Evolutionary conservation across 2,888 invertebrate genomes (phyloP).

Genomic region (Cosmorhoe ocellata): DNA sequence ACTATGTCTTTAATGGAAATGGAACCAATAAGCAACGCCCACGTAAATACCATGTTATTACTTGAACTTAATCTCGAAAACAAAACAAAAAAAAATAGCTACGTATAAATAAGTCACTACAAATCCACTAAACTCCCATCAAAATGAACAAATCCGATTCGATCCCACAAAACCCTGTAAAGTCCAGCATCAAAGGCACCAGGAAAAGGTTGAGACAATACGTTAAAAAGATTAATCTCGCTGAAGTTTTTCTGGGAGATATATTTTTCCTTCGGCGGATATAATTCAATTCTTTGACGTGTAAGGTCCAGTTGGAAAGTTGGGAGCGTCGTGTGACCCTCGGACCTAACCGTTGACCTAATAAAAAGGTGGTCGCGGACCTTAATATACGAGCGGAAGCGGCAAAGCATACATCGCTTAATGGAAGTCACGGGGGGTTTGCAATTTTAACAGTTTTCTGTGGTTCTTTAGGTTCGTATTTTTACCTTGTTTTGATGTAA

Average conservation of each 20-base stretch:
- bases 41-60: no score
- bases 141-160: constrained; percentile 15
- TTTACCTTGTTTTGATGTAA: no score
- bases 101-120: constrained; percentile 11
- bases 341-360: constrained; percentile 64
- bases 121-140: constrained; percentile 21
- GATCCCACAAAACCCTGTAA: constrained; percentile 13
- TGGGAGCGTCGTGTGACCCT: constrained; percentile 50
- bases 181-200: constrained; percentile 19
- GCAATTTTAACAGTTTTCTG: neutral
- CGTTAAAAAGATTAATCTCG: constrained; percentile 34
- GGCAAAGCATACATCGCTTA: constrained; percentile 1
- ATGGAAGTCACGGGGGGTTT: neutral
- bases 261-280: constrained; percentile 33
- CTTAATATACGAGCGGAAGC: constrained; percentile 15
- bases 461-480: no score
- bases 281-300: constrained; percentile 50
- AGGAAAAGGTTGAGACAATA: constrained; percentile 29
- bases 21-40: no score
- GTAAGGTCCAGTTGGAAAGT: constrained; percentile 37
- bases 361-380: constrained; percentile 55
- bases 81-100: constrained; percentile 3
- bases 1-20: no score
- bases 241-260: constrained; percentile 24
- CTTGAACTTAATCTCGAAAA: no score